Base-by-base conservation (phyloP, 2,797 vertebrate genomes). In the Morus bassanus region DNA sequence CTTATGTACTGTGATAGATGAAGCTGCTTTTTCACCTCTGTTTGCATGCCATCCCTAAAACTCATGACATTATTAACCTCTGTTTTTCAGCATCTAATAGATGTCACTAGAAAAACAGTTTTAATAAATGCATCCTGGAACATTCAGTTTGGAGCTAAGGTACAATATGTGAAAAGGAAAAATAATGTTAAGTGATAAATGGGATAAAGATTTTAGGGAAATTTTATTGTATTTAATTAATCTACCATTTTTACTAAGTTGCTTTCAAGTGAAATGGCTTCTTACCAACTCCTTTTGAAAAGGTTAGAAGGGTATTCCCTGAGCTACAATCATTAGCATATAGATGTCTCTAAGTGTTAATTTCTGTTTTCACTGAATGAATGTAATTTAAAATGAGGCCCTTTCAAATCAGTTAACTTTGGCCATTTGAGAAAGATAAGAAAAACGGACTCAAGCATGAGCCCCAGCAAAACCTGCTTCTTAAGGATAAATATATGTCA, bases 281-380 rank as follows among this genome's bases (percentile, higher is more conserved):
- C 97, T 97, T 98, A 98, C 97, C 97, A 96, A 95, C 33, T 98
- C 95, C 91, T 97, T 98, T 98, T 97, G 95, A 97, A 98, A 98
- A 98, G 98, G 98, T 98, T 98, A 98, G 96, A 98, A 98, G 98
- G 97, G 96, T 98, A 98, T 98, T 98, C 98, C 98, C 98, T 97
- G 97, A 97, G 97, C 98, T 98, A 97, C 97, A 97, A 96, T 98
- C 98, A 98, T 98, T 98, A 98, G 98, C 98, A 98, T 98, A 98
- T 98, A 98, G 98, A 98, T 98, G 97, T 98, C 97, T 98, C 96
- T 96, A 97, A 98, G 98, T 98, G 98, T 98, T 98, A 98, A 98
- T 98, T 98, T 98, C 97, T 98, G 97, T 98, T 98, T 98, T 98
- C 96, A 97, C 94, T 98, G 97, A 98, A 98, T 97, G 97, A 98